Percentiles rank a stretch among this genome's conserved stretches.
Conservation (phyloP, 2,113 vertebrate genomes). For the Brachyhypopomus occidentalis region DNA sequence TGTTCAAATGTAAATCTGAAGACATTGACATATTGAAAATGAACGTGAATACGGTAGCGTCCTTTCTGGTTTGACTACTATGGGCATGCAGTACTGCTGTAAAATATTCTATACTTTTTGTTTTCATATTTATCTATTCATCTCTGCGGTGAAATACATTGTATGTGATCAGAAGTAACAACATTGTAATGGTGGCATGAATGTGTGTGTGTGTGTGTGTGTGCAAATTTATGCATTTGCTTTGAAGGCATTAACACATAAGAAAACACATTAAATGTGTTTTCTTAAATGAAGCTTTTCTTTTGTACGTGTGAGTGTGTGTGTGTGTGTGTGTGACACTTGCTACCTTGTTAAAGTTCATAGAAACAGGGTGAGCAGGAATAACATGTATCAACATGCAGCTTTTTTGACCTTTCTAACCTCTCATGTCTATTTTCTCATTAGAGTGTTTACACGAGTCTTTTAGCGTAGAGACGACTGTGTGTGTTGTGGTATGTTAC, state of each 20-base stretch:
- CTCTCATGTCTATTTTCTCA: not conserved
- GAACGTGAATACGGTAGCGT: not conserved
- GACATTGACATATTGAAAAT: not conserved
- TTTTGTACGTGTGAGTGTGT: not conserved
- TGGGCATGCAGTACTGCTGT: not conserved
- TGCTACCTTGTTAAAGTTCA: not conserved
- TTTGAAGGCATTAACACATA: too few relatives aligned
- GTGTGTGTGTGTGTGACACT: not conserved
- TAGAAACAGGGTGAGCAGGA: not conserved
- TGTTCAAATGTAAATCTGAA: not conserved
- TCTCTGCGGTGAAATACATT: not conserved
- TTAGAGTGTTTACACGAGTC: not conserved
- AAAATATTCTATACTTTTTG: not conserved
- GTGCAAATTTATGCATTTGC: too few relatives aligned
- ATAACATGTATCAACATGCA: not conserved
- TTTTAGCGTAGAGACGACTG: not conserved
- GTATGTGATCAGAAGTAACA: not conserved
- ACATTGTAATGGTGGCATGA: not conserved
- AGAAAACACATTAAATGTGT: too few relatives aligned
- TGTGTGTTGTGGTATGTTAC: not conserved
- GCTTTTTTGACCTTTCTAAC: not conserved
- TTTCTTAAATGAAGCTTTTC: not conserved
- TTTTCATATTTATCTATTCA: not conserved
- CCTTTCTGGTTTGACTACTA: not conserved
- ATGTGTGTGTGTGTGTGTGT: not conserved